Conservation (phyloP, 1,140 invertebrate genomes). For the Drosophila bocqueti region DNA sequence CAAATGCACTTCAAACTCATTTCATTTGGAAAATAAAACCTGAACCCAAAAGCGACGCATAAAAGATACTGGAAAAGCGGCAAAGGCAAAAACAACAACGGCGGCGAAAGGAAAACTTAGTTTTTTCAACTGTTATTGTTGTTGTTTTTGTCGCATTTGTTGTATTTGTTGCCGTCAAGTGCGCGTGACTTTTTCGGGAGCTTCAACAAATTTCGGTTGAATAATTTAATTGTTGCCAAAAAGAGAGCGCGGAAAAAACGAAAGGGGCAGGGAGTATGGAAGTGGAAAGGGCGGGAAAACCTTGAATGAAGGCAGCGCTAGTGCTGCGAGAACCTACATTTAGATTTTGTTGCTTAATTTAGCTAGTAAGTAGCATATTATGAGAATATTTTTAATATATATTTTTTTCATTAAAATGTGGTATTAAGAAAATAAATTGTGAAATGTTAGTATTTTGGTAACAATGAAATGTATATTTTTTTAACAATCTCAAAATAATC, state of each 20-base stretch:
- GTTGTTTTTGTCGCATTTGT: conserved; percentile 37
- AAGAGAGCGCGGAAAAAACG: conserved; percentile 25
- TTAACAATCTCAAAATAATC: neutral
- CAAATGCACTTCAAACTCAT: conserved; percentile 83
- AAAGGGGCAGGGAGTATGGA: neutral
- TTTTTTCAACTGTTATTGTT: conserved; percentile 49
- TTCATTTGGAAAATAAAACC: conserved; percentile 84
- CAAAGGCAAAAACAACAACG: conserved; percentile 44
- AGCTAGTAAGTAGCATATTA: neutral
- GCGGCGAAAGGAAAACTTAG: conserved; percentile 57
- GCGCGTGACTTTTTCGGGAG: conserved; percentile 77
- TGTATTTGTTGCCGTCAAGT: conserved; percentile 67
- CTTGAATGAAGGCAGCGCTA: conserved; percentile 13
- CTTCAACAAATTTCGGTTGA: conserved; percentile 78
- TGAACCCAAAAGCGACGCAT: conserved; percentile 59
- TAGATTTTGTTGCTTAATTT: neutral
- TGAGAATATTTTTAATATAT: too few relatives aligned
- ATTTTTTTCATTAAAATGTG: neutral
- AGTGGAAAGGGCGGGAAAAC: conserved; percentile 10
- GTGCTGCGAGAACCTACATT: neutral
- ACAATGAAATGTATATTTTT: neutral
- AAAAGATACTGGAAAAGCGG: conserved; percentile 70
- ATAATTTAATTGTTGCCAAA: conserved; percentile 80
- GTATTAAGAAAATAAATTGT: neutral
- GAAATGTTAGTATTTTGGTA: neutral